A percentile compares a stretch with the other conserved stretches of the same genome.
Conservation (phyloP, 2,797 vertebrate species). For the Avahi laniger region DNA sequence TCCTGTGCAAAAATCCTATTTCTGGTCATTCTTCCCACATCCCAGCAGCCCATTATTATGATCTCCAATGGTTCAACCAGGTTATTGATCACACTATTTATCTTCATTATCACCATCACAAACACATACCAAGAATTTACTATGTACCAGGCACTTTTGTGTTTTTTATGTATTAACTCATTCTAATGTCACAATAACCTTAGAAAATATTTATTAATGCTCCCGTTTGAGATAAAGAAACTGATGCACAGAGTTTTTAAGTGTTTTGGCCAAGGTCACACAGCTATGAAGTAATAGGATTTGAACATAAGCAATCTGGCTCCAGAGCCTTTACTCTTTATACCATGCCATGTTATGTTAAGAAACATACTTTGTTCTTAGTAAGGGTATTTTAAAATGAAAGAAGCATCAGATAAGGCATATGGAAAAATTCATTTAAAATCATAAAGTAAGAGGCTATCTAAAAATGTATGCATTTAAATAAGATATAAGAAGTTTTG, state of each 20-base stretch:
- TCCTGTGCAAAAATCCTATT: background rate
- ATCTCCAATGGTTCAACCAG: background rate
- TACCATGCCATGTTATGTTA: background rate
- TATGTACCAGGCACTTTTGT: background rate
- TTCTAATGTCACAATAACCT: conserved; percentile 1
- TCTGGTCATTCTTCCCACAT: background rate
- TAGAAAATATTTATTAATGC: conserved; percentile 10
- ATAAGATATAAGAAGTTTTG: background rate
- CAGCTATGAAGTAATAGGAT: background rate
- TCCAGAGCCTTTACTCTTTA: background rate
- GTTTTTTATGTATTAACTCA: background rate
- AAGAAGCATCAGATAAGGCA: background rate
- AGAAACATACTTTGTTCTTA: background rate
- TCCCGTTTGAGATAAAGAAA: conserved; percentile 11
- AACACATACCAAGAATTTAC: background rate
- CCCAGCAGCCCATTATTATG: background rate
- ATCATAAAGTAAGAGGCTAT: conserved; percentile 46
- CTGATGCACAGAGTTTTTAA: background rate
- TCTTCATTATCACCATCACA: background rate
- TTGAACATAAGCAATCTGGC: conserved; percentile 1
- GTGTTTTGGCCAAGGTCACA: background rate
- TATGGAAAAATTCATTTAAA: conserved; percentile 51
- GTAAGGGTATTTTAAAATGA: conserved; percentile 24
- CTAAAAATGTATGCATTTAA: conserved; percentile 35
- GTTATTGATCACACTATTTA: background rate